Base-by-base conservation (phyloP, 2,797 vertebrate genomes). In the Lagothrix lagotricha region DNA sequence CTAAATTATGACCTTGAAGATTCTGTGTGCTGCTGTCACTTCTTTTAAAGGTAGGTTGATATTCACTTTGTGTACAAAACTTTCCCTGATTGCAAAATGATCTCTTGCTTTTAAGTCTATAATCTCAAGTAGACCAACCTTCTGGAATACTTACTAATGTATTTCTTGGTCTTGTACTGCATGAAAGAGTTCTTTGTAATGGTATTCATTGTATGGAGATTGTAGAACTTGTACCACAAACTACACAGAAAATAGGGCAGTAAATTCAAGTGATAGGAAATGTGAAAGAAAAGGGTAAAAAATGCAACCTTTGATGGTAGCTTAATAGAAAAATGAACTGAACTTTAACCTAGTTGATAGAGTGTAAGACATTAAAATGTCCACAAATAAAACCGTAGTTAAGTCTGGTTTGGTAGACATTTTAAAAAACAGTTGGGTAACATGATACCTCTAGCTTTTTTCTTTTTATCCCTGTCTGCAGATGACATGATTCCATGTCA, bases 101-200 rank as follows among this genome's bases (percentile, higher is more conserved):
- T 39, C 82, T 85, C 96, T 85, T 87, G 41, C 81, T 73, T 94
- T 96, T 95, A 93, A 46, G 33, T 93, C 39, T 95, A 3, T 97
- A 93, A 94, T 96, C 83, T 85, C 58, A 94, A 88, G 24, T 93
- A 88, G 36, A 57, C 36, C 61, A 94, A 54, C 24, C 75, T 95
- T 94, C 50, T 86, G 67, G 67, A 52, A 58, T 72, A 94, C 46
- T 82, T 90, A 41, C 41, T 90, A 96, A 90, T 93, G 15, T 80
- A 83, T 94, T 88, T 97, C 84, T 96, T 86, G 58, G 30, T 54
- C 81, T 93, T 82, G 46, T 84, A 96, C 14, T 95, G 20, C 61
- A 58, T 79, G 39, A 96, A 88, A 82, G 75, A 48, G 46, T 94
- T 92, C 61, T 97, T 77, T 94, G 30, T 90, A 79, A 82, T 89